Conservation (phyloP, 2,888 invertebrate genomes). For the Drosophila basisetae region DNA sequence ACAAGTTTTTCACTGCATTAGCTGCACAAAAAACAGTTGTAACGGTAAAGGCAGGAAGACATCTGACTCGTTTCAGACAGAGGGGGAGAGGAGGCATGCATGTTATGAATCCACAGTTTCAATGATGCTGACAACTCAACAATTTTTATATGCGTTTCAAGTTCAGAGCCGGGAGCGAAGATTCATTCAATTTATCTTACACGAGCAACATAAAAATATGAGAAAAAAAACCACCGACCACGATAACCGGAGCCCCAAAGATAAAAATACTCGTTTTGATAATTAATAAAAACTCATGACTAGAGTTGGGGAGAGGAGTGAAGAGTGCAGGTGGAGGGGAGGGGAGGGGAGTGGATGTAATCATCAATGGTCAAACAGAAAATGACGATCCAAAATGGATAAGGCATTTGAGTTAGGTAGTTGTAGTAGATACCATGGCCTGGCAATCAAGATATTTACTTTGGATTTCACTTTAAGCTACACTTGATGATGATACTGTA, state of each 20-base stretch:
- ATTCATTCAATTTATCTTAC: constrained; percentile 74
- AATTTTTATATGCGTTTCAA: constrained; percentile 77
- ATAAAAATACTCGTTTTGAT: constrained; percentile 68
- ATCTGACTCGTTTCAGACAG: not conserved
- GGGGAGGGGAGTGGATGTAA: constrained; percentile 13
- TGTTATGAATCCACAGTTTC: constrained; percentile 21
- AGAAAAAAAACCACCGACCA: not conserved
- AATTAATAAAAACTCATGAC: constrained; percentile 58
- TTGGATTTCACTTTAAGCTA: constrained; percentile 46
- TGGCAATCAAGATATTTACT: constrained; percentile 51
- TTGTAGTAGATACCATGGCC: constrained; percentile 26
- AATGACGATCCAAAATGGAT: constrained; percentile 40
- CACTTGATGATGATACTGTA: constrained; percentile 8
- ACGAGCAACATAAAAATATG: constrained; percentile 45
- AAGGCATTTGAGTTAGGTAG: constrained; percentile 17
- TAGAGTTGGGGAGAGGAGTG: constrained; percentile 1
- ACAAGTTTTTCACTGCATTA: constrained; percentile 61
- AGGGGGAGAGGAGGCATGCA: not conserved
- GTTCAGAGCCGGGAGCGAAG: constrained; percentile 58
- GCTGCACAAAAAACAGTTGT: constrained; percentile 34
- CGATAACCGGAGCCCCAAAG: constrained; percentile 37
- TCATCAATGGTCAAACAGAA: constrained; percentile 54
- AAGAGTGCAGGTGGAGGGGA: not conserved
- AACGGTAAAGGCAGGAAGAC: constrained; percentile 38
- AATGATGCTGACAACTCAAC: constrained; percentile 65